These are phyloP conservation scores for Mus musculus DNA, from an alignment of 2,113 vertebrate species.

Conservation along the genomic window DNA sequence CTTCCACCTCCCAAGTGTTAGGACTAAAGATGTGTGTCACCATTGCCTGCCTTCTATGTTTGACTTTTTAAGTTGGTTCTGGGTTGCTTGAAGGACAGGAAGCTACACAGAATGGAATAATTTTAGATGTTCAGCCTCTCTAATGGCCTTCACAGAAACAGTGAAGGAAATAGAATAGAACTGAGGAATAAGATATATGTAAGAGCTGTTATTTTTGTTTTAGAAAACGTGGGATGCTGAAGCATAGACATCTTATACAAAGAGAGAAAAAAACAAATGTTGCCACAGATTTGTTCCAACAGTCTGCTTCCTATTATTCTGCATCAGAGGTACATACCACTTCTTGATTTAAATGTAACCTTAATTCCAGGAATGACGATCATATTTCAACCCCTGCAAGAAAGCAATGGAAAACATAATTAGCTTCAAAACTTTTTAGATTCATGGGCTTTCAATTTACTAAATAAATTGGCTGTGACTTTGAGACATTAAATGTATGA, in stretches of 20 bases:
- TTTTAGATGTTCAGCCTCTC: neutral
- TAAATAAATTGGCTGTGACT: neutral
- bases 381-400: neutral
- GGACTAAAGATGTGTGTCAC: neutral
- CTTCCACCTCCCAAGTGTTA: neutral
- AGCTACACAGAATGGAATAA: neutral
- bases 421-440: neutral
- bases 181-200: neutral
- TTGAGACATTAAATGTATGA: neutral
- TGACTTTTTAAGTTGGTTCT: neutral
- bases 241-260: neutral
- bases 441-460: conserved; percentile 24
- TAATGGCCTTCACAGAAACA: neutral
- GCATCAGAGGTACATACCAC: neutral
- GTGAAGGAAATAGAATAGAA: neutral
- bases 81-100: neutral
- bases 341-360: neutral
- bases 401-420: neutral
- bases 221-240: neutral
- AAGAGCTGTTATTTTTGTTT: neutral
- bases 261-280: neutral
- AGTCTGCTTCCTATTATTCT: neutral
- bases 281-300: neutral
- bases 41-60: neutral
- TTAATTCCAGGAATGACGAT: neutral